Percentiles rank a stretch among this genome's conserved stretches.
Conservation (phyloP, 2,888 invertebrate species). For the Trilocha varians region DNA sequence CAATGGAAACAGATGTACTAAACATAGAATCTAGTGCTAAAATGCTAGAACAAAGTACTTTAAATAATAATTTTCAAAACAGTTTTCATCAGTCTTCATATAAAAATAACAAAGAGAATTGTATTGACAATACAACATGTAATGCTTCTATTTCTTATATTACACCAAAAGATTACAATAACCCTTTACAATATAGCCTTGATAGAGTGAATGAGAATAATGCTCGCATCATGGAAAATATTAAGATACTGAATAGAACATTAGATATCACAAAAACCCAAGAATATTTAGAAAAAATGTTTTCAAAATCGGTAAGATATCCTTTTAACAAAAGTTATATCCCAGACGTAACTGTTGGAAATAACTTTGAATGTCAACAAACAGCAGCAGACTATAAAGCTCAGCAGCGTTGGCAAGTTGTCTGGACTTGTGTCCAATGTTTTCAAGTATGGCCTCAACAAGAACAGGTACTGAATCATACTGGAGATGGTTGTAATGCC, state of each 20-base stretch:
- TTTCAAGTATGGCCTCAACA: constrained; percentile 64
- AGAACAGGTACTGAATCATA: constrained; percentile 48
- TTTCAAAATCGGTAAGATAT: constrained; percentile 46
- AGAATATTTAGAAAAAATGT: constrained; percentile 46
- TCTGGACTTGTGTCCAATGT: constrained; percentile 65
- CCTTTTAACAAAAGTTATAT: constrained; percentile 31
- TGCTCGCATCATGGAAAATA: constrained; percentile 64
- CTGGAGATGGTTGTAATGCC: constrained; percentile 41
- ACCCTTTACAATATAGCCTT: constrained; percentile 54
- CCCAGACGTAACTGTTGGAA: constrained; percentile 50
- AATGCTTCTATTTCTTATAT: too few relatives aligned
- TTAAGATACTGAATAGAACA: constrained; percentile 58
- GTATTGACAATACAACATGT: too few relatives aligned
- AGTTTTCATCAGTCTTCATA: too few relatives aligned
- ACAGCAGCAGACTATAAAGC: constrained; percentile 26
- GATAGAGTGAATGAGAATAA: constrained; percentile 65
- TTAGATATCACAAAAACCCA: constrained; percentile 60
- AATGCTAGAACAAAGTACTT: constrained; percentile 13
- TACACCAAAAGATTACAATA: constrained; percentile 7
- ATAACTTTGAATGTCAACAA: constrained; percentile 53
- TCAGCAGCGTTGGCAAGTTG: constrained; percentile 58
- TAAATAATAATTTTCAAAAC: too few relatives aligned
- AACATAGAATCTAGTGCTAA: constrained; percentile 51
- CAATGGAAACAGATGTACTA: constrained; percentile 35
- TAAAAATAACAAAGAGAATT: too few relatives aligned